These are phyloP conservation scores for Cyrtonyx montezumae DNA, from an alignment of 2,113 vertebrate species.

Conservation along the genomic window DNA sequence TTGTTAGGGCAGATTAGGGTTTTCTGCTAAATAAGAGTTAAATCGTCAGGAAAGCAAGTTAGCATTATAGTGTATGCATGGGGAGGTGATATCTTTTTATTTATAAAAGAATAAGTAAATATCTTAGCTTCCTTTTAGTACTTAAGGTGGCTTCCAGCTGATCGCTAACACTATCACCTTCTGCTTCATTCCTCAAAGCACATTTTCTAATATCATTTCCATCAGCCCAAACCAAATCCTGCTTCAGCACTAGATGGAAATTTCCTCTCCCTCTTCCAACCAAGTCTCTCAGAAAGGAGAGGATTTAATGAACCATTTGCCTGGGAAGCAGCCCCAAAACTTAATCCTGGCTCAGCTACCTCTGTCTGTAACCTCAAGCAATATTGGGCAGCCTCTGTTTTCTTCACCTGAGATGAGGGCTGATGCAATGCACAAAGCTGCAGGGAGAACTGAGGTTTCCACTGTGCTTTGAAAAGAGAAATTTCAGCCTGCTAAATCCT, in stretches of 20 bases:
- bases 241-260: background rate
- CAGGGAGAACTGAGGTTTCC: background rate
- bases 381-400: background rate
- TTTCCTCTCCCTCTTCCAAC: background rate
- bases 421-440: background rate
- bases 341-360: constrained; percentile 7
- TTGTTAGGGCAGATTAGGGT: constrained; percentile 54
- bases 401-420: background rate
- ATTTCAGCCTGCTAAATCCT: constrained; percentile 39
- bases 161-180: background rate
- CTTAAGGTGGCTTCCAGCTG: background rate
- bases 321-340: constrained; percentile 3
- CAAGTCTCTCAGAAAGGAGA: background rate
- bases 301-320: constrained; percentile 7
- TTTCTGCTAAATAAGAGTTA: constrained; percentile 50
- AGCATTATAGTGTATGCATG: background rate
- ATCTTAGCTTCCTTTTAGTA: background rate
- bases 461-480: background rate
- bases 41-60: background rate
- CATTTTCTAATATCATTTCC: background rate
- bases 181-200: background rate
- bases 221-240: background rate
- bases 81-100: background rate
- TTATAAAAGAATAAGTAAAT: background rate
- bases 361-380: background rate